Evolutionary conservation across 2,113 vertebrate species (phyloP), one percentile per base, ranked within the genome.

Genomic region (Cyprinodon variegatus): DNA sequence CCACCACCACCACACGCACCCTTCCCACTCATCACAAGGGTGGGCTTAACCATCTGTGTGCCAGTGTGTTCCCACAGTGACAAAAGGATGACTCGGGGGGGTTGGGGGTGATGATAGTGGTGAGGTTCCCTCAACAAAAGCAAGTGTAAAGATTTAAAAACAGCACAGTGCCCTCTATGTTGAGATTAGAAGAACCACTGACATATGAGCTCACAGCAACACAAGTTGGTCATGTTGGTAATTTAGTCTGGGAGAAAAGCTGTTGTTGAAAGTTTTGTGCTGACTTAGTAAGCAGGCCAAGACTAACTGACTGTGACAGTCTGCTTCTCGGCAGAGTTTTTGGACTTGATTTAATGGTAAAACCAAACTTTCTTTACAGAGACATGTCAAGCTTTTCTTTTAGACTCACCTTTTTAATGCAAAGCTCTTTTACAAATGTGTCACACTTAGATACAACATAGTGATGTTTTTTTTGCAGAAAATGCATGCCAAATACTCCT

Each of bases 11-110:
- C 65, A 69, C 84, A 81, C 84, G 88, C 89, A 84, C 87, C 77
- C 87, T 82, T 90, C 84, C 90, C 84, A 90, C 90, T 92, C 90
- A 86, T 88, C 81, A 90, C 91, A 90, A 93, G 93, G 93, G 92
- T 94, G 92, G 92, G 92, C 91, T 95, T 94, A 95, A 95, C 94
- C 94, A 94, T 95, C 94, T 94, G 94, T 90, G 93, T 94, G 92
- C 94, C 92, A 94, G 90, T 90, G 89, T 93, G 90, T 93, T 91
- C 90, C 87, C 87, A 92, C 90, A 92, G 93, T 83, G 85, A 92
- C 88, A 78, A 74, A 82, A 82, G 74, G 76, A 66, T 77, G 64
- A 59, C 72, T 57, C 9, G 61, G 68, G 61, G 36, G 39, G 61
- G 50, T 72, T n/a, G 60, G 71, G 17, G 66, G 41, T 45, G 41